Percentiles rank a stretch among this genome's conserved stretches.
These are phyloP conservation scores for Agrotis segetum DNA, from an alignment of 2,888 invertebrate species.

Conservation along the genomic window DNA sequence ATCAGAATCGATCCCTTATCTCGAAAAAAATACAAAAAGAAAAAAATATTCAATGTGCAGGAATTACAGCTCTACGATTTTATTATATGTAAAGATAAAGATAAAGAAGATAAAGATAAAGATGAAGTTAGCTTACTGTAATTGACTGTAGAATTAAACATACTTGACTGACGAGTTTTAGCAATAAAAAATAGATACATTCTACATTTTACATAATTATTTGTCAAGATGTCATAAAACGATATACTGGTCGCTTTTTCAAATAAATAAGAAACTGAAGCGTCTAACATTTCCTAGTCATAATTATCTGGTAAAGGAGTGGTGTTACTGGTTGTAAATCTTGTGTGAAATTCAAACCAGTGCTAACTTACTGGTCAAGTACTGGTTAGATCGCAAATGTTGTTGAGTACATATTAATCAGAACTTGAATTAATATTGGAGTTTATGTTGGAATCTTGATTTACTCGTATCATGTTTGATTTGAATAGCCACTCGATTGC, in stretches of 20 bases:
- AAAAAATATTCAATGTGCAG: no score
- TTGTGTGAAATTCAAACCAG: conserved; percentile 36
- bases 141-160: background rate
- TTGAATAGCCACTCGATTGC: conserved; percentile 10
- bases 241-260: background rate
- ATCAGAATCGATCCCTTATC: no score
- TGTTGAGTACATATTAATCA: conserved; percentile 24
- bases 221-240: background rate
- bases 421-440: conserved; percentile 41
- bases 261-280: conserved; percentile 46
- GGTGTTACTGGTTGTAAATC: conserved; percentile 50
- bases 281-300: conserved; percentile 22
- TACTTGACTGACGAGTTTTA: background rate
- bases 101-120: no score
- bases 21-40: no score
- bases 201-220: background rate
- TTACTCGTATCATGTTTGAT: conserved; percentile 24
- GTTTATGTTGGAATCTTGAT: conserved; percentile 13
- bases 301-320: conserved; percentile 37
- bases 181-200: no score
- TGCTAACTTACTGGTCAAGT: conserved; percentile 33
- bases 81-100: no score
- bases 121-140: background rate
- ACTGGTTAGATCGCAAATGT: conserved; percentile 19
- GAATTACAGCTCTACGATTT: no score